A percentile compares a stretch with the other conserved stretches of the same genome.
These are phyloP conservation scores for Nylanderia fulva DNA, from an alignment of 1,140 invertebrate genomes.

Conservation along the genomic window DNA sequence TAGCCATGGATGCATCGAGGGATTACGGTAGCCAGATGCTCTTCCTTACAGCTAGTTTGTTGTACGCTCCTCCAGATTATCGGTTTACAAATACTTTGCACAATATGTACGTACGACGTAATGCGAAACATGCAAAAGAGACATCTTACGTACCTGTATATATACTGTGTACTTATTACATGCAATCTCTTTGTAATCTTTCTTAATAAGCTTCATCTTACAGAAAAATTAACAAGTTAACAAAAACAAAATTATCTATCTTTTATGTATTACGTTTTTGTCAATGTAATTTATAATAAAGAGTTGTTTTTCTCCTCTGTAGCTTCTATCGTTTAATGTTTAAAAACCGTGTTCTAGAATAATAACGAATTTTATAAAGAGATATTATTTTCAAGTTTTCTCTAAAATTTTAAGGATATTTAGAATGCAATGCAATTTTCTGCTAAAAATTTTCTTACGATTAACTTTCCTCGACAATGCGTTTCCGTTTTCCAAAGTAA, in stretches of 20 bases:
- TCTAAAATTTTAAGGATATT: background rate
- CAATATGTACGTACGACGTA: too few species aligned
- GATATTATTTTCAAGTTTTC: background rate
- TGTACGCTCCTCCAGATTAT: background rate
- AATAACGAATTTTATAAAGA: background rate
- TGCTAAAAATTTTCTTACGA: slow-evolving; percentile 14
- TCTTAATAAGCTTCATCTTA: background rate
- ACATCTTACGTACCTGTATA: background rate
- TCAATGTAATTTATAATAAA: slow-evolving; percentile 9
- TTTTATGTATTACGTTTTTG: background rate
- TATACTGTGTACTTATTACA: too few species aligned
- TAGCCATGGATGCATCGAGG: slow-evolving; percentile 29
- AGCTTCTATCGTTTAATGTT: background rate
- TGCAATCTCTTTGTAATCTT: background rate
- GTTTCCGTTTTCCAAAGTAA: slow-evolving; percentile 41
- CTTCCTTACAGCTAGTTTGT: background rate
- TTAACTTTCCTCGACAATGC: slow-evolving; percentile 39
- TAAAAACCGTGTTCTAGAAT: background rate
- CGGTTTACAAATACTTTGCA: background rate
- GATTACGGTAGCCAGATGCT: background rate
- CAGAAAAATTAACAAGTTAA: background rate
- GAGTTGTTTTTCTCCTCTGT: background rate
- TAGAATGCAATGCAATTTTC: background rate
- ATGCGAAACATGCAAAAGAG: background rate
- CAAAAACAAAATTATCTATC: background rate